Conservation (phyloP, 2,113 vertebrate genomes). For the Grammomys surdaster region DNA sequence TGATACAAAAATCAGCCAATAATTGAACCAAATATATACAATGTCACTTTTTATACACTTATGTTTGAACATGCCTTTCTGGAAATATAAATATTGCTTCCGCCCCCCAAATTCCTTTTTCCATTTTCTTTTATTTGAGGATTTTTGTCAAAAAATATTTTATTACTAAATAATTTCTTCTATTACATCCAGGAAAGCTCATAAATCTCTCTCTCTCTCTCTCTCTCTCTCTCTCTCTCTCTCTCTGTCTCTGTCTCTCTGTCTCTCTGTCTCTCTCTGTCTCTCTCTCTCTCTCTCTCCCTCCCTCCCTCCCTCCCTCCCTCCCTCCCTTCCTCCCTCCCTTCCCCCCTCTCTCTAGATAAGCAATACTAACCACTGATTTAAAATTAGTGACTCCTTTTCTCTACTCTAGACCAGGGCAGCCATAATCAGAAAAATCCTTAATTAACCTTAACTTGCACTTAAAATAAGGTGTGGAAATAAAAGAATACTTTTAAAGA, state of each 20-base stretch:
- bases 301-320: background rate
- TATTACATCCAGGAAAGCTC: constrained; percentile 14
- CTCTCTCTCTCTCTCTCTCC: background rate
- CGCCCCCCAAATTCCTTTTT: background rate
- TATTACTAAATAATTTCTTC: constrained; percentile 60
- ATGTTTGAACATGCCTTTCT: constrained; percentile 13
- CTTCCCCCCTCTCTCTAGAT: constrained; percentile 16
- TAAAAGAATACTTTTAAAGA: constrained; percentile 74
- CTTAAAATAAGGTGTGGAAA: constrained; percentile 44
- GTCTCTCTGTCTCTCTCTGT: background rate
- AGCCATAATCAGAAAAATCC: constrained; percentile 72
- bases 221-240: too few relatives aligned
- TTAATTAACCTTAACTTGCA: constrained; percentile 77
- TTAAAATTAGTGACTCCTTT: constrained; percentile 24
- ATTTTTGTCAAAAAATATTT: constrained; percentile 73
- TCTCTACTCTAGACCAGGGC: constrained; percentile 7
- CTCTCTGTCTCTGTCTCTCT: background rate
- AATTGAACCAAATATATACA: background rate
- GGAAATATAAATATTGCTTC: background rate
- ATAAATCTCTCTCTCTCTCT: background rate
- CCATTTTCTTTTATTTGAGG: background rate
- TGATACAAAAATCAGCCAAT: constrained; percentile 23
- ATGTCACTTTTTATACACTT: constrained; percentile 38
- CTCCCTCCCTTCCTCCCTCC: too few relatives aligned
- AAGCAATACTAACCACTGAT: constrained; percentile 24